Base-by-base conservation (phyloP, 2,113 vertebrate genomes). In the Amblyornis subalaris region DNA sequence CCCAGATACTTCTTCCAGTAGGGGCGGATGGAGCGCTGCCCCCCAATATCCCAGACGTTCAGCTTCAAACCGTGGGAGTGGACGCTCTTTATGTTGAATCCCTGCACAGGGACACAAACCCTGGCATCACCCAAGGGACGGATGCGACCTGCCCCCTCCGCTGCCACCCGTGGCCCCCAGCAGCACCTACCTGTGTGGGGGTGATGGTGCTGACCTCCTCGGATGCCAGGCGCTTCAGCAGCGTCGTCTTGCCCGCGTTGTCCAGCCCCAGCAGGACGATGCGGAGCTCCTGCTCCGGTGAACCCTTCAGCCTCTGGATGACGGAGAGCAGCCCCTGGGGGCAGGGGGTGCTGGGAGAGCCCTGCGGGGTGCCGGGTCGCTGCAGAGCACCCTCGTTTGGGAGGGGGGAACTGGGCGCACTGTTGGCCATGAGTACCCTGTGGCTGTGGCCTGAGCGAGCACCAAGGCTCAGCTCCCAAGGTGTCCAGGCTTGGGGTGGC, bases 1-100 rank as follows among this genome's bases (percentile, higher is more conserved):
- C 98, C 98, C 93, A 98, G 96, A 57, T 99, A 98, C 89, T 99
- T 99, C 93, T 97, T 99, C 98, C 98, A 99, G 93, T 98, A 98
- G 0, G 98, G 71, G 38, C 98, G 97, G 91, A 99, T 98, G 90
- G 98, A 98, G 89, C 98, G 98, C 85, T 99, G 98, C 57, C 98
- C 98, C 54, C 98, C 98, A 0, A 99, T 99, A 93, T 99, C 98
- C 98, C 98, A 99, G 17, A 99, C 98, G 0, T 98, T 98, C 40
- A 99, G 97, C 96, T 98, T 98, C 97, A 98, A 97, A 36, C 98
- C 98, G 2, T 98, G 98, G 0, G 98, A 98, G 25, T 98, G 98
- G n/a, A 98, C 96, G 1, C 98, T 98, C 94, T 99, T 99, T 42
- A 99, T 98, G 95, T 98, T 98, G 89, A 99, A 99, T 70, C 98